Evolutionary conservation across 2,888 invertebrate genomes (phyloP), one percentile per base, ranked within the genome.

Genomic region (Pherbina coryleti): DNA sequence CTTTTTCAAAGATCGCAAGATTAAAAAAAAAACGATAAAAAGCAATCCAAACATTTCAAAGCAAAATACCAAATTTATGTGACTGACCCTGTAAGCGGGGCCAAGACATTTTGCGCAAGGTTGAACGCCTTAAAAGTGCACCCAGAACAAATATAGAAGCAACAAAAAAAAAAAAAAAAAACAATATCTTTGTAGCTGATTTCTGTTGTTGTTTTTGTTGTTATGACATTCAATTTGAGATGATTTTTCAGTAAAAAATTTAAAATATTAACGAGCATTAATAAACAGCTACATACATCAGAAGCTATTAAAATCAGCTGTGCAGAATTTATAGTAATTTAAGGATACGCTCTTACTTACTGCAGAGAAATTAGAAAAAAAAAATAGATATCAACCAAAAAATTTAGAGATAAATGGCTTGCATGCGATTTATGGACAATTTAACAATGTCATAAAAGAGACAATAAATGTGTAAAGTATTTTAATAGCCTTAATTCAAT

Each of bases 51-150:
- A 31, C n/a, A 64, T 14, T n/a, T 49, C 69, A 49, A 28, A 25
- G 28, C 28, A n/a, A 31, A 17, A 34, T n/a, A 3, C 25, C 22
- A 51, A 51, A 69, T 51, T 51, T n/a, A 28, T 51, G n/a, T n/a
- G 17, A 25, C 3, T 51, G 69, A 69, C 69, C 69, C 51, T 69
- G 69, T 28, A 69, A 9, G 14, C 60, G 22, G 22, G 49, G 34
- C 49, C 37, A 25, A 44, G 9, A 25, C 9, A 9, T n/a, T 5
- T 37, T n/a, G n/a, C 9, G 31, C 67, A 44, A 67, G 67, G 67
- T 44, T 67, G 19, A 37, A 19, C 14, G 19, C 64, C 64, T n/a
- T 66, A 66, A 67, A 44, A 44, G 44, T 67, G 67, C 67, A 22
- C 8, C 11, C 11, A 37, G 31, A 31, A 4, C 3, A 4, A 31